A percentile compares a stretch with the other conserved stretches of the same genome.
These are phyloP conservation scores for Hormaphis cornu DNA, from an alignment of 1,140 invertebrate species.

Conservation along the genomic window DNA sequence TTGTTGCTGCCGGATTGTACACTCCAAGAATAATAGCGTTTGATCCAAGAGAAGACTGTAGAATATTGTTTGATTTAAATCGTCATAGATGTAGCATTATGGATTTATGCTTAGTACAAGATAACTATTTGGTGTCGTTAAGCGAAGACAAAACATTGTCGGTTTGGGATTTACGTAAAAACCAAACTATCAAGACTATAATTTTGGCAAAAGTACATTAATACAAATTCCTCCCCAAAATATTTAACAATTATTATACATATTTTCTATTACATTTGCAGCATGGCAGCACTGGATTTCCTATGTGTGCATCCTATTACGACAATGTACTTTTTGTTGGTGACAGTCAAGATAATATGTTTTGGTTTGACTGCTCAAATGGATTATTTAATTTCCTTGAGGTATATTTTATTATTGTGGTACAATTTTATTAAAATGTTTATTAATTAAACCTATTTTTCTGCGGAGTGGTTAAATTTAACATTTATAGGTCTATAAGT, in stretches of 20 bases:
- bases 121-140: slow-evolving; percentile 13
- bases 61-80: slow-evolving; percentile 6
- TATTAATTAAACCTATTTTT: no score
- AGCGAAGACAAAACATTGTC: slow-evolving; percentile 22
- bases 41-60: slow-evolving; percentile 5
- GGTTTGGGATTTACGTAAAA: slow-evolving; percentile 10
- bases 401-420: not conserved
- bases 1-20: slow-evolving; percentile 12
- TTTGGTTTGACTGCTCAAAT: slow-evolving; percentile 12
- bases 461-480: no score
- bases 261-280: not conserved
- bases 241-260: not conserved
- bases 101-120: slow-evolving; percentile 10
- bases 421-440: not conserved
- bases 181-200: not conserved
- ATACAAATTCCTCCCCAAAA: not conserved
- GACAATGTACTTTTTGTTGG: slow-evolving; percentile 17
- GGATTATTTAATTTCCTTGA: not conserved
- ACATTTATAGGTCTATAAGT: no score
- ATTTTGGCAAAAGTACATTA: slow-evolving; percentile 3
- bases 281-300: not conserved
- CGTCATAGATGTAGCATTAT: slow-evolving; percentile 15
- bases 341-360: slow-evolving; percentile 11
- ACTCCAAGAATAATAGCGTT: slow-evolving; percentile 2
- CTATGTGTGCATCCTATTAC: slow-evolving; percentile 16